Conservation (phyloP, 2,888 invertebrate genomes). For the Drosophila glabriapex region DNA sequence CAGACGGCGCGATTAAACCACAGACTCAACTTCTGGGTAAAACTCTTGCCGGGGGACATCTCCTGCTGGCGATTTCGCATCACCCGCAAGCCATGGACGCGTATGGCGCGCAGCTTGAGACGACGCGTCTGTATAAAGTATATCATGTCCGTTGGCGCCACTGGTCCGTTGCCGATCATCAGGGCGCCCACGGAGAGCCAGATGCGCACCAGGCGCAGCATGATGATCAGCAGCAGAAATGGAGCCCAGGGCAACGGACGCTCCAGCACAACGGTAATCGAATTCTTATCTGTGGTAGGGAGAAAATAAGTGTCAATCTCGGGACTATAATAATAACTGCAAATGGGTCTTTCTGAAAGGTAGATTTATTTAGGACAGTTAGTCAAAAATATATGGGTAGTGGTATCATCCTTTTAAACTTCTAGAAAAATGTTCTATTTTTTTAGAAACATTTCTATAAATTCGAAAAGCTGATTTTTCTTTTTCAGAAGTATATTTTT, state of each 20-base stretch:
- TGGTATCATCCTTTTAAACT: background rate
- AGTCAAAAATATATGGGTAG: background rate
- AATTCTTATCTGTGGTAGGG: conserved; percentile 35
- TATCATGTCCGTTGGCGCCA: conserved; percentile 76
- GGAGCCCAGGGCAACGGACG: conserved; percentile 83
- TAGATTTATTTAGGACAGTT: background rate
- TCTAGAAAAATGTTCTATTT: background rate
- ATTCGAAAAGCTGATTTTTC: too few relatives aligned
- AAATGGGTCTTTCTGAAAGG: background rate
- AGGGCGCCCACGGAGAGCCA: conserved; percentile 76
- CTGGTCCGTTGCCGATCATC: conserved; percentile 79
- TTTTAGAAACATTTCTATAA: background rate
- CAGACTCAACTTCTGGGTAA: conserved; percentile 59
- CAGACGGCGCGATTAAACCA: conserved; percentile 78
- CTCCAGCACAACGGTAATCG: conserved; percentile 52
- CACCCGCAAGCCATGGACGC: conserved; percentile 74
- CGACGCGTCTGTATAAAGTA: conserved; percentile 83
- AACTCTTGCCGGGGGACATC: conserved; percentile 25
- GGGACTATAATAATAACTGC: background rate
- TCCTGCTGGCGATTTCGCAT: conserved; percentile 68
- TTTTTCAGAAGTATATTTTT: too few relatives aligned
- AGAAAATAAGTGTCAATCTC: background rate
- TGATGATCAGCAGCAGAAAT: conserved; percentile 80
- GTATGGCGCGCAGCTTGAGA: conserved; percentile 80
- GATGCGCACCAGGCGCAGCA: conserved; percentile 77